phyloP scores from a whole-genome alignment of 2,888 invertebrate species.

The Metopia argyrocephala region DNA sequence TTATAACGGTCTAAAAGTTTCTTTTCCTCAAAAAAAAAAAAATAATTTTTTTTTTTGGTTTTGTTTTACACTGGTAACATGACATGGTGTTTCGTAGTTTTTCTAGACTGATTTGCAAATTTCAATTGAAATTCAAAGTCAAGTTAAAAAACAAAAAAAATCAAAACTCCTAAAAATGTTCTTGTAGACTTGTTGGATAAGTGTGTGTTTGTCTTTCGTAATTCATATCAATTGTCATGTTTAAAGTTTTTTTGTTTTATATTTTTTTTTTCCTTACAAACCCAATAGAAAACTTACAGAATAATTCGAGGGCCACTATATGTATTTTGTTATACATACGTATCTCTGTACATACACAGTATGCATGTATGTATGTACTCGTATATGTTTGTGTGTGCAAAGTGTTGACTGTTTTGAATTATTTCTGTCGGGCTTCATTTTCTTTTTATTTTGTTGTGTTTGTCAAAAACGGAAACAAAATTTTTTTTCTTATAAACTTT shows the following conservation, averaged over 20 bases:
- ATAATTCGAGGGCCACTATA: neutral
- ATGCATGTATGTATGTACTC: neutral
- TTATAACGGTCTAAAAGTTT: neutral
- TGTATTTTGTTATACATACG: neutral
- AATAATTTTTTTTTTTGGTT: neutral
- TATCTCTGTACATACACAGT: neutral
- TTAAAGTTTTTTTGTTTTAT: neutral
- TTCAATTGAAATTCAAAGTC: constrained; percentile 64
- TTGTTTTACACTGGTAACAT: constrained; percentile 23
- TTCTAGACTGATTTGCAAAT: constrained; percentile 63
- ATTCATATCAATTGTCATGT: constrained; percentile 59
- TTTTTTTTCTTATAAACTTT: constrained; percentile 15
- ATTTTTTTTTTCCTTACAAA: neutral
- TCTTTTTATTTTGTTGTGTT: constrained; percentile 5
- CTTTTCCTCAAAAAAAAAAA: neutral
- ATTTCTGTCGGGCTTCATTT: constrained; percentile 32
- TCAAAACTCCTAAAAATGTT: too few relatives aligned
- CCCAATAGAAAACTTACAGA: neutral
- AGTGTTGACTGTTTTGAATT: constrained; percentile 1
- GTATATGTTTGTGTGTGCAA: neutral
- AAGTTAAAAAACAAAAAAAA: constrained; percentile 43
- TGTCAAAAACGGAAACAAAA: constrained; percentile 55
- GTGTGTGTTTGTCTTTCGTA: constrained; percentile 27
- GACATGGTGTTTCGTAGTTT: constrained; percentile 57
- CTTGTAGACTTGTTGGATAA: neutral